Conservation (phyloP, 1,140 invertebrate genomes). For the Paraescarpia echinospica region DNA sequence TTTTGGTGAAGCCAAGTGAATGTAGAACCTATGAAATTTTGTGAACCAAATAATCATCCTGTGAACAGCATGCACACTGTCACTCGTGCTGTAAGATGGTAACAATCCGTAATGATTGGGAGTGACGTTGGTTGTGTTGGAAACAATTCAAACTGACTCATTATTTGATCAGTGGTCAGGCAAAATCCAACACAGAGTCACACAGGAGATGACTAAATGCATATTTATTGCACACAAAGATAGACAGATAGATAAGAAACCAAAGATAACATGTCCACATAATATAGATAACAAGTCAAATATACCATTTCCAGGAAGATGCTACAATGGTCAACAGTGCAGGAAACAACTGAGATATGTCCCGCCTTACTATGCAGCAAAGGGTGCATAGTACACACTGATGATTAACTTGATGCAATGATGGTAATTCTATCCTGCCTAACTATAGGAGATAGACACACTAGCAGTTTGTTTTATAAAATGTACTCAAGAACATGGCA, state of each 20-base stretch:
- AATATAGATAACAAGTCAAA: too few relatives aligned
- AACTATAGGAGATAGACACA: neutral
- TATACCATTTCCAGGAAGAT: neutral
- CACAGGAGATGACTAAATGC: too few relatives aligned
- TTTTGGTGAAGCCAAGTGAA: neutral
- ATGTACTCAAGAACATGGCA: neutral
- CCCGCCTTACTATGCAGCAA: neutral
- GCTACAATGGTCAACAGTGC: neutral
- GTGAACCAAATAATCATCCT: neutral
- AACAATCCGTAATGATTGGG: neutral
- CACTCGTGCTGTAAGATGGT: neutral
- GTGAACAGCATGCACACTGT: neutral
- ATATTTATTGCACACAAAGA: too few relatives aligned
- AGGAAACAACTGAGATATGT: neutral
- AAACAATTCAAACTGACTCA: neutral
- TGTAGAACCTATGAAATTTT: neutral
- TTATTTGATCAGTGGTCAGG: neutral
- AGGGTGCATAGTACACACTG: neutral
- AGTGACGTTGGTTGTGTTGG: neutral
- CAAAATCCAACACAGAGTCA: neutral
- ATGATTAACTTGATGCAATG: neutral
- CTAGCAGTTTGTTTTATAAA: neutral
- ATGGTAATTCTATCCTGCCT: conserved; percentile 1
- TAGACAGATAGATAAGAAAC: too few relatives aligned
- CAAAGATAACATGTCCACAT: too few relatives aligned